A percentile compares a stretch with the other conserved stretches of the same genome.
These are phyloP conservation scores for Trematomus loennbergii DNA, from an alignment of 2,113 vertebrate genomes.

Conservation along the genomic window DNA sequence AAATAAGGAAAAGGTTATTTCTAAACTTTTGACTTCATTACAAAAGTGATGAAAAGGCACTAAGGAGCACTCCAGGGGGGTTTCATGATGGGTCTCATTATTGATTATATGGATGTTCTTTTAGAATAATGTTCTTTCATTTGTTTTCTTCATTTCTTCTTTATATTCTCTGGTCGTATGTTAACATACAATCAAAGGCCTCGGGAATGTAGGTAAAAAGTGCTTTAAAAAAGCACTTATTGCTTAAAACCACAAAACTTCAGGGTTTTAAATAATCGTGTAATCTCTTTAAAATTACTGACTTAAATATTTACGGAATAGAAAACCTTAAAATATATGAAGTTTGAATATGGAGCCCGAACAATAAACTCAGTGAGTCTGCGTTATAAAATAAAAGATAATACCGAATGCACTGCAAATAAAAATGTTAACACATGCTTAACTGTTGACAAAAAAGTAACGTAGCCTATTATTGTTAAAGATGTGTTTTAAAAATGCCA, in stretches of 20 bases:
- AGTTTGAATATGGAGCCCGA: not conserved
- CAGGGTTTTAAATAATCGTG: not conserved
- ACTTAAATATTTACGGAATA: not conserved
- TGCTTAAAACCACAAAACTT: conserved; percentile 8
- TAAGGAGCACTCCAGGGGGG: not conserved
- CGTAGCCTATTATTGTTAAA: not conserved
- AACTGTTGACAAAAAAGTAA: not conserved
- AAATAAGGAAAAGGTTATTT: not conserved
- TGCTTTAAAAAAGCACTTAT: not conserved
- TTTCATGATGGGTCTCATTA: not conserved
- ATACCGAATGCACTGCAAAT: conserved; percentile 23
- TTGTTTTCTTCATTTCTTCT: not conserved
- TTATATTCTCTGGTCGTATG: not conserved
- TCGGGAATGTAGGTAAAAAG: conserved; percentile 3
- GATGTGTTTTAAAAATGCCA: not conserved
- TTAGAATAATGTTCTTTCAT: not conserved
- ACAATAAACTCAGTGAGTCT: not conserved
- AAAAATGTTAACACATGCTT: not conserved
- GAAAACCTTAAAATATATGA: not conserved
- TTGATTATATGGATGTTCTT: not conserved
- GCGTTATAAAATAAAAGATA: not conserved
- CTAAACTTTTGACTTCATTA: not conserved
- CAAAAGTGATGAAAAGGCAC: conserved; percentile 16
- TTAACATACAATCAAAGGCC: conserved; percentile 5
- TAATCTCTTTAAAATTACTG: not conserved